phyloP scores from a whole-genome alignment of 2,888 invertebrate genomes.

The Anorthoa munda region DNA sequence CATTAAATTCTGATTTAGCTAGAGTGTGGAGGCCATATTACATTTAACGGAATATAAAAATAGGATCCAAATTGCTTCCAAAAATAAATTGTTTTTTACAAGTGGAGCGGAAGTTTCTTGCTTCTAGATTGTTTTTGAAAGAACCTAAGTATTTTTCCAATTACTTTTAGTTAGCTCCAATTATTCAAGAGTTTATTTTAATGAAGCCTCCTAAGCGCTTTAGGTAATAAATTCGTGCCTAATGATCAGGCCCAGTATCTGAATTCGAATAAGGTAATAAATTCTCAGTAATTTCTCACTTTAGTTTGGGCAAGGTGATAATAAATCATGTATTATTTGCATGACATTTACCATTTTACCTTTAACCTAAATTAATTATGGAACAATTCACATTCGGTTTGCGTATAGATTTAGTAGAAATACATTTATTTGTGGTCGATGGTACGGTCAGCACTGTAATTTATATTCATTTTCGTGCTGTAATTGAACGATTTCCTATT shows the following conservation, averaged over 20 bases:
- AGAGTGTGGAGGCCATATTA: neutral
- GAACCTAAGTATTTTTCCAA: neutral
- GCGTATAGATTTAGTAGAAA: constrained; percentile 16
- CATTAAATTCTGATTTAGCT: no score
- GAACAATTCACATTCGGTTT: constrained; percentile 27
- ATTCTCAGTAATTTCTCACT: constrained; percentile 41
- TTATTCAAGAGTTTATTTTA: constrained; percentile 30
- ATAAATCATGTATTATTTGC: constrained; percentile 48
- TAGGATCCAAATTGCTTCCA: neutral
- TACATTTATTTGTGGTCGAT: constrained; percentile 7
- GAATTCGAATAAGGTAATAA: constrained; percentile 58
- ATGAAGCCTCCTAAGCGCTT: constrained; percentile 33
- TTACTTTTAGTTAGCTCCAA: constrained; percentile 1
- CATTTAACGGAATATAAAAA: neutral
- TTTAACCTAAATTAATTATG: constrained; percentile 35
- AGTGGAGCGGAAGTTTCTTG: neutral
- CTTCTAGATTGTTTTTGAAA: neutral
- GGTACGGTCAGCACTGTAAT: neutral
- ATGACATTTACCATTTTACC: constrained; percentile 51
- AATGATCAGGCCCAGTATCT: constrained; percentile 41
- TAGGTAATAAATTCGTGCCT: constrained; percentile 41
- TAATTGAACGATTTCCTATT: neutral
- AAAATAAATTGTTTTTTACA: neutral
- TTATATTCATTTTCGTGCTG: constrained; percentile 2
- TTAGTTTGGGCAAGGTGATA: constrained; percentile 25